Evolutionary conservation across 2,113 vertebrate species (phyloP).

Genomic region (Aphelocoma coerulescens): DNA sequence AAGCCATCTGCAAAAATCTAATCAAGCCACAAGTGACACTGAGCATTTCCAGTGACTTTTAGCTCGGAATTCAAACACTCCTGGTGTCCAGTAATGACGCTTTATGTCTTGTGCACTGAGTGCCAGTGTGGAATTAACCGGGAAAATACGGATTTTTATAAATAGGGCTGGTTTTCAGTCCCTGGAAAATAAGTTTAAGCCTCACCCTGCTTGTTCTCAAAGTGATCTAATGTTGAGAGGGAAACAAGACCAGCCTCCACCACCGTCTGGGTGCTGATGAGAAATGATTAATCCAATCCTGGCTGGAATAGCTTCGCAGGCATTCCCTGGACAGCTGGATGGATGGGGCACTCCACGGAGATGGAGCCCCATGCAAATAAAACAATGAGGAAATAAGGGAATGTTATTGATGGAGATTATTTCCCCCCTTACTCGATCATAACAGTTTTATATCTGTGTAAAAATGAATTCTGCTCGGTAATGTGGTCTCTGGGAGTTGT

Average conservation of each 20-base stretch:
- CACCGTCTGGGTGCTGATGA: slow-evolving; percentile 19
- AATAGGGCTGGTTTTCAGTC: not conserved
- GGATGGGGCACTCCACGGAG: not conserved
- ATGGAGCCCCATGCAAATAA: slow-evolving; percentile 3
- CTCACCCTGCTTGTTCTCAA: slow-evolving; percentile 14
- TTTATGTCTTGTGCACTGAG: not conserved
- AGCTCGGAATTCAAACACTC: not conserved
- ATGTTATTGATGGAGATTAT: slow-evolving; percentile 38
- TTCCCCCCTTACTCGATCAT: slow-evolving; percentile 42
- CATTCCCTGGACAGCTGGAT: slow-evolving; percentile 31
- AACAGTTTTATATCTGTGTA: slow-evolving; percentile 47
- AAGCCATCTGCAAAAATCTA: not conserved
- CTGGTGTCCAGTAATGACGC: not conserved
- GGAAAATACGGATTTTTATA: not conserved
- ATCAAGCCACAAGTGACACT: not conserved
- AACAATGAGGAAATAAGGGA: slow-evolving; percentile 40
- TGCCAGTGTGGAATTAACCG: not conserved
- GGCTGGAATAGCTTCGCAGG: slow-evolving; percentile 1
- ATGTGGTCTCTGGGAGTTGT: slow-evolving; percentile 53
- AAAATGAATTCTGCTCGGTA: slow-evolving; percentile 45
- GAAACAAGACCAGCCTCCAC: slow-evolving; percentile 22
- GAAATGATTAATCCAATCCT: slow-evolving; percentile 46
- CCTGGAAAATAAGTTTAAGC: not conserved
- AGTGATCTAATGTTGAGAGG: not conserved
- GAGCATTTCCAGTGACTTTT: not conserved